Evolutionary conservation across 2,113 vertebrate species (phyloP), one percentile per base, ranked within the genome.

Genomic region (Apodemus sylvaticus): DNA sequence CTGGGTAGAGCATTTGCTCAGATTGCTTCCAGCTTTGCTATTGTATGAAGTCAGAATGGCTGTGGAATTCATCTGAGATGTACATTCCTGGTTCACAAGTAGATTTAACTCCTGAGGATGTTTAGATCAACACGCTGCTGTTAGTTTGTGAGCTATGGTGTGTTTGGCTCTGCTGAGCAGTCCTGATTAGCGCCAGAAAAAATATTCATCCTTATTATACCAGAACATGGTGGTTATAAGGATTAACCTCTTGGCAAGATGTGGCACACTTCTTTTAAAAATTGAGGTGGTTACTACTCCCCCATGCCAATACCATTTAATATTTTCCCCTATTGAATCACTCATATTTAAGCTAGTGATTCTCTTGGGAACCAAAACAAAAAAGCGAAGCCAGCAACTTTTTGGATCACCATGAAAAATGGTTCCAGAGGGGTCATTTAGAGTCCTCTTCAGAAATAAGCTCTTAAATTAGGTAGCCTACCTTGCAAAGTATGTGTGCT

Each of bases 151-250:
- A 91, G 62, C 42, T 95, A 4, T 55, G 48, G 24, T 95, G 74
- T 94, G 83, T 91, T 85, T 96, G 90, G 70, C 90, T 86, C 8
- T 85, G 55, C 55, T 77, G 60, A 34, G 45, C 70, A 64, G 48
- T 87, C 66, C 91, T 94, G 93, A 85, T 97, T 90, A 93, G 55
- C 29, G 82, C 95, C 96, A 96, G 91, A 89, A 78, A 93, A 97
- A 97, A 94, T 93, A 90, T 87, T 71, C 58, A 71, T 93, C 74
- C 71, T 96, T 70, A 70, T 93, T 94, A 91, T 85, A 86, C 90
- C 74, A 97, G 89, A 62, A 96, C 93, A 68, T 22, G 68, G 91
- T 87, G 89, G 77, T 96, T 92, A 66, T n/a, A 34, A 66, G 93
- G 94, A 58, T 95, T 95, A 96, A 96, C 87, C 95, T 96, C 53